These are phyloP conservation scores for Xestia sexstrigata DNA, from an alignment of 2,888 invertebrate genomes.

Conservation along the genomic window DNA sequence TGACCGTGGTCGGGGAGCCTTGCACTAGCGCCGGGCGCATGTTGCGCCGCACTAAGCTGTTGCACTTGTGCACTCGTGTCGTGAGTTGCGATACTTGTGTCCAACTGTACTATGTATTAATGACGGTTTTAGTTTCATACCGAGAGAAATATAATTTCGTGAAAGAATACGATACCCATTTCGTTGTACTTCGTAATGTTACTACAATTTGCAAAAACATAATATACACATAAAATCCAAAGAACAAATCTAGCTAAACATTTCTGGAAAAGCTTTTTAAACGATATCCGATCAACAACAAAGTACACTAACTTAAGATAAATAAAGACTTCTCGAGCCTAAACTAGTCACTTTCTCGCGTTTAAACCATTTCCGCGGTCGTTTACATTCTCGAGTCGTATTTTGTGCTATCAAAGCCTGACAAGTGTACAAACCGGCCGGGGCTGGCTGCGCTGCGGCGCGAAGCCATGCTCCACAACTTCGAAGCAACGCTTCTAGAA, in stretches of 20 bases:
- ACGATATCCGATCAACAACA: neutral
- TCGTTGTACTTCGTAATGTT: neutral
- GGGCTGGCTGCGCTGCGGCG: slow-evolving; percentile 20
- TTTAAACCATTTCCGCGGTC: slow-evolving; percentile 49
- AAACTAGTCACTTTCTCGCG: slow-evolving; percentile 48
- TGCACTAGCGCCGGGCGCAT: slow-evolving; percentile 58
- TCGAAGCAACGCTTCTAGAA: slow-evolving; percentile 40
- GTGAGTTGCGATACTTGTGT: slow-evolving; percentile 19
- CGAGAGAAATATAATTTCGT: neutral
- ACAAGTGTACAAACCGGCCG: slow-evolving; percentile 52
- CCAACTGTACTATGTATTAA: neutral
- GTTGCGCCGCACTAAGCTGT: slow-evolving; percentile 44
- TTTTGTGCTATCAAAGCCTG: slow-evolving; percentile 45
- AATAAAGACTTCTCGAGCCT: slow-evolving; percentile 18
- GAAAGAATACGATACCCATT: neutral
- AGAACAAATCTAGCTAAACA: neutral
- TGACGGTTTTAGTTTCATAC: neutral
- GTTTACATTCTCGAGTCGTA: slow-evolving; percentile 53
- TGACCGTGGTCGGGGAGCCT: slow-evolving; percentile 62
- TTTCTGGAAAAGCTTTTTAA: neutral
- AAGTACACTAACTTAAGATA: slow-evolving; percentile 16
- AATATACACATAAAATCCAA: neutral
- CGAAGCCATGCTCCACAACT: slow-evolving; percentile 38
- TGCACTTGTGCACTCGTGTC: slow-evolving; percentile 29
- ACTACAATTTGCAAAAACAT: neutral